Evolutionary conservation across 2,113 vertebrate genomes (phyloP), one percentile per base, ranked within the genome.

Genomic region (Geococcyx californianus): DNA sequence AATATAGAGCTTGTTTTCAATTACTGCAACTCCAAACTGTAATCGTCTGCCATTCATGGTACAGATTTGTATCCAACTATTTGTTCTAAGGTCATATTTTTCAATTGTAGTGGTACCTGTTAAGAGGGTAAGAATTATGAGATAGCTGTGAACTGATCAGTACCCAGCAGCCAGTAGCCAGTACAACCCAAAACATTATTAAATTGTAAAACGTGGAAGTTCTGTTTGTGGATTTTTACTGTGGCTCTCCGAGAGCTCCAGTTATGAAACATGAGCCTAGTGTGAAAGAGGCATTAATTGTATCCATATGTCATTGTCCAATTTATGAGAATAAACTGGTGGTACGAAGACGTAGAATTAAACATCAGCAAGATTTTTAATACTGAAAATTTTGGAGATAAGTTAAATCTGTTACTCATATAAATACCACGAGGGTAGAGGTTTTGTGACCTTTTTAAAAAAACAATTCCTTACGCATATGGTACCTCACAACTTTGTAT

Each of bases 1-100:
- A 6, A 99, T 98, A 13, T 99, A 99, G 49, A 99, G 98, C 73
- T 99, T 99, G 96, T 99, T 99, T 94, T 99, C 99, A 52, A 99
- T 99, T 69, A 99, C 99, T 3, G 99, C 99, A 9, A 99, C 99
- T 7, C 99, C 99, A 59, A 99, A 99, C 96, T 99, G 99, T 49
- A 99, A 96, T 77, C 99, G 98, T 26, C 98, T 98, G 2, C 99
- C 98, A 23, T 98, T 99, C 99, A 99, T 99, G 44, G 98, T 98
- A 29, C 99, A 99, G 17, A 99, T 98, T 55, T 99, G 99, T 55
- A 98, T 93, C 99, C 99, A 99, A 20, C 97, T 99, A 95, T 99
- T 99, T 49, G 98, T 99, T 89, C 99, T 97, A 31, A 99, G 98
- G 97, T 99, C 99, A 3, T 99, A 99, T 75, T 99, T 99, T 96